A percentile compares a stretch with the other conserved stretches of the same genome.
These are phyloP conservation scores for Sapayoa aenigma DNA, from an alignment of 2,113 vertebrate genomes.

Conservation along the genomic window DNA sequence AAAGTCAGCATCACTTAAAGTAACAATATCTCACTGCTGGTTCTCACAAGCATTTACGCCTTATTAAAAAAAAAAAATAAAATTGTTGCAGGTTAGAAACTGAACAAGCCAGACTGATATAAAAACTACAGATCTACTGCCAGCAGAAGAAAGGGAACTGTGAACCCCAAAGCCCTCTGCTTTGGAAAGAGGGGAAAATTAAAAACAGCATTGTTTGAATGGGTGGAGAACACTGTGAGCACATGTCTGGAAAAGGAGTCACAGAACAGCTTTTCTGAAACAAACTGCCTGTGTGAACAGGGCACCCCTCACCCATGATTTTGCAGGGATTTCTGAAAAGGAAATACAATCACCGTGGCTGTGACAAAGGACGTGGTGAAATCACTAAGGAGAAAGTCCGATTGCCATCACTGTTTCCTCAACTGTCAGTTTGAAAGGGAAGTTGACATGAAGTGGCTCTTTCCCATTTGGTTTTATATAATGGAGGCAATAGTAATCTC, in stretches of 20 bases:
- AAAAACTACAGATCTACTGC: background rate
- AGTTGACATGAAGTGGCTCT: background rate
- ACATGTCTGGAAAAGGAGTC: background rate
- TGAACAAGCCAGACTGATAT: background rate
- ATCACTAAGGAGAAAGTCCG: background rate
- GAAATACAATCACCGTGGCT: background rate
- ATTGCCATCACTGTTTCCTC: background rate
- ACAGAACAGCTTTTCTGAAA: background rate
- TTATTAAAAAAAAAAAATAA: background rate
- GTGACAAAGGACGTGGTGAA: background rate
- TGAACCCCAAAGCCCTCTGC: background rate
- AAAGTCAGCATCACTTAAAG: slow-evolving; percentile 51
- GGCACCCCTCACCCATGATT: background rate
- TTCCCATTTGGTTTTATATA: background rate
- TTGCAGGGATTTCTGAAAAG: background rate
- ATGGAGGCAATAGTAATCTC: background rate
- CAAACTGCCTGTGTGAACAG: fast-evolving
- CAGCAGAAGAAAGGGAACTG: background rate
- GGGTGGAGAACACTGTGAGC: background rate
- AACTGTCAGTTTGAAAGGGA: background rate
- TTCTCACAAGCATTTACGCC: slow-evolving; percentile 7
- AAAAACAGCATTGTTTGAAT: background rate
- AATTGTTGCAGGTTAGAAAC: background rate
- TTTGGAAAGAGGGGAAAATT: background rate
- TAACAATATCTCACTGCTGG: slow-evolving; percentile 1